These are phyloP conservation scores for Bothrops jararaca DNA, from an alignment of 2,113 vertebrate genomes.

Conservation along the genomic window DNA sequence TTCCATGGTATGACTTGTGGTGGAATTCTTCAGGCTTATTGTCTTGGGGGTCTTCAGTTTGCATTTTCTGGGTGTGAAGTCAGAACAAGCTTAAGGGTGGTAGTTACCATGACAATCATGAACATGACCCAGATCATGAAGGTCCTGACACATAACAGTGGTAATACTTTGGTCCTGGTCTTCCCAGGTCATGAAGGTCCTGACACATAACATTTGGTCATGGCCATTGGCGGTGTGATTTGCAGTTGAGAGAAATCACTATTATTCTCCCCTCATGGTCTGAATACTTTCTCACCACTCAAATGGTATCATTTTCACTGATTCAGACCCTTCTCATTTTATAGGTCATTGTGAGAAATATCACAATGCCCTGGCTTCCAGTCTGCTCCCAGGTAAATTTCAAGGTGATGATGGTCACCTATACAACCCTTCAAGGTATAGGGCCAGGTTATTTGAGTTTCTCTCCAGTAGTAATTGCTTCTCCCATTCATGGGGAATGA, in stretches of 20 bases:
- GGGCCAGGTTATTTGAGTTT: background rate
- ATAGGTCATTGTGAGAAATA: background rate
- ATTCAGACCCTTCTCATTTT: background rate
- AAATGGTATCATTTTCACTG: background rate
- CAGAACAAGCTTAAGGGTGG: background rate
- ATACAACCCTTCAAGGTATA: background rate
- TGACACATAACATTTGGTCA: background rate
- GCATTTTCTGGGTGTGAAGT: background rate
- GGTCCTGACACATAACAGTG: background rate
- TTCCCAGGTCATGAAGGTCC: background rate
- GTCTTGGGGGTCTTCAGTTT: background rate
- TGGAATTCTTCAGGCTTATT: background rate
- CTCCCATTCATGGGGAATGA: background rate
- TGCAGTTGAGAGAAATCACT: background rate
- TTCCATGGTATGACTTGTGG: background rate
- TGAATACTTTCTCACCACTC: background rate
- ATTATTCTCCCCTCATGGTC: background rate
- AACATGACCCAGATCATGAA: background rate
- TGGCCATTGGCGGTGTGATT: background rate
- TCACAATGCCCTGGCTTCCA: background rate
- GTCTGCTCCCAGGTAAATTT: background rate
- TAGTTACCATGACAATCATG: background rate
- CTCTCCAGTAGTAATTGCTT: background rate
- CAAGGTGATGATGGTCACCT: background rate
- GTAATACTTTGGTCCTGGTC: background rate